A percentile compares a stretch with the other conserved stretches of the same genome.
These are phyloP conservation scores for Phenganax marumi DNA, from an alignment of 92 coral and sea anemone species.

Conservation along the genomic window DNA sequence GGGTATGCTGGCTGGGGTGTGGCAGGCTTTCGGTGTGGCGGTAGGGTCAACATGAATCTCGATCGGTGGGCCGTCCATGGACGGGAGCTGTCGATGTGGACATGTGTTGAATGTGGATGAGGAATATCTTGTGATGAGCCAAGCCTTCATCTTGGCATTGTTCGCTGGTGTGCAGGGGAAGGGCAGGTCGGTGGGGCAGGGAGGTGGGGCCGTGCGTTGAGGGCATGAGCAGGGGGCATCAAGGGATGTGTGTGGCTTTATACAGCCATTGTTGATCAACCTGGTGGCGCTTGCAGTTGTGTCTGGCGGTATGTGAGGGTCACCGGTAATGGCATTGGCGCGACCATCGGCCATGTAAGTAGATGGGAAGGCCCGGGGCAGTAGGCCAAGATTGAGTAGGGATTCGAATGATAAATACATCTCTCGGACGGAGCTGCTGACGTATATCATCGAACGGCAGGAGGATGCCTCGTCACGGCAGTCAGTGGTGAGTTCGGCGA, in stretches of 20 bases:
- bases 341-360: background rate
- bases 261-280: slow-evolving; percentile 57
- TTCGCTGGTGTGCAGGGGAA: slow-evolving; percentile 41
- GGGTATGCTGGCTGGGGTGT: slow-evolving; percentile 57
- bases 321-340: slow-evolving; percentile 1
- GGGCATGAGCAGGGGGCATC: slow-evolving; percentile 51
- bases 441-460: slow-evolving; percentile 69
- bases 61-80: slow-evolving; percentile 48
- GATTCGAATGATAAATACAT: slow-evolving; percentile 72
- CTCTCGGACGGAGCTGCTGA: slow-evolving; percentile 60
- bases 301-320: background rate
- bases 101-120: slow-evolving; percentile 64
- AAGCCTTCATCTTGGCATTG: slow-evolving; percentile 45
- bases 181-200: slow-evolving; percentile 40
- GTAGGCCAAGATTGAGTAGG: slow-evolving; percentile 62
- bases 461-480: slow-evolving; percentile 43
- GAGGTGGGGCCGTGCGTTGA: slow-evolving; percentile 37
- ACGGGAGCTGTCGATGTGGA: slow-evolving; percentile 52
- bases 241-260: slow-evolving; percentile 2
- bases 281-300: slow-evolving; percentile 38
- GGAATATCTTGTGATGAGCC: slow-evolving; percentile 50
- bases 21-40: slow-evolving; percentile 63
- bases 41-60: slow-evolving; percentile 45
- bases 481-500: slow-evolving; percentile 57
- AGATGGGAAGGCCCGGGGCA: slow-evolving; percentile 47